phyloP scores from a whole-genome alignment of 2,113 vertebrate genomes.

The Tilapia sparmanii region DNA sequence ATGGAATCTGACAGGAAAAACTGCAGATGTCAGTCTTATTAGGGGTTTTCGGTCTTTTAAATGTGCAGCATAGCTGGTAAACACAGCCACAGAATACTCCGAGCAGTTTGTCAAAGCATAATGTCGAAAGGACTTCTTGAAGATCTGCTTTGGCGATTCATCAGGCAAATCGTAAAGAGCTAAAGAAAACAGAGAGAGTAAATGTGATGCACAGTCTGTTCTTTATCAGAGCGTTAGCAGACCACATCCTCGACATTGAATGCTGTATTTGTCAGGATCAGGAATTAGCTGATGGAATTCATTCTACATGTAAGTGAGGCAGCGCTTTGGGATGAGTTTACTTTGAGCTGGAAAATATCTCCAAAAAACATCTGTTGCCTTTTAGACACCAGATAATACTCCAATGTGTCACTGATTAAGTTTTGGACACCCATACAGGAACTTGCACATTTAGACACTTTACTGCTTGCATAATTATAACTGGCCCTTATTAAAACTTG shows the following conservation, averaged over 20 bases:
- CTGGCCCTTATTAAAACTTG: neutral
- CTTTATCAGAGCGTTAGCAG: conserved; percentile 38
- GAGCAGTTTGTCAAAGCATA: conserved; percentile 31
- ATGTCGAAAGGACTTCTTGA: neutral
- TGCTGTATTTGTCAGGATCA: neutral
- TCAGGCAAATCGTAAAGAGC: neutral
- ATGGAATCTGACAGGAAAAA: conserved; percentile 9
- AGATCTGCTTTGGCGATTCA: neutral
- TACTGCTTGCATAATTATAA: neutral
- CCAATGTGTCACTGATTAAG: neutral
- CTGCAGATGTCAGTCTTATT: conserved; percentile 24
- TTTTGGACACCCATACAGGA: neutral
- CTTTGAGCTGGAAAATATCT: neutral
- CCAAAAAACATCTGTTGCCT: neutral
- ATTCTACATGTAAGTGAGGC: neutral
- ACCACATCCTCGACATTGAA: conserved; percentile 4
- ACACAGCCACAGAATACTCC: conserved; percentile 26
- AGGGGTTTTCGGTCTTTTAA: conserved; percentile 18
- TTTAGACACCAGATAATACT: neutral
- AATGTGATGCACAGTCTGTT: conserved; percentile 16
- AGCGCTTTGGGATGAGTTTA: neutral
- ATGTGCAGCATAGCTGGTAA: conserved; percentile 13
- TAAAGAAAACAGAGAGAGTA: neutral
- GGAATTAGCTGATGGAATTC: neutral
- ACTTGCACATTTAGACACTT: neutral